phyloP scores from a whole-genome alignment of 2,113 vertebrate genomes.

The Silurus asotus region DNA sequence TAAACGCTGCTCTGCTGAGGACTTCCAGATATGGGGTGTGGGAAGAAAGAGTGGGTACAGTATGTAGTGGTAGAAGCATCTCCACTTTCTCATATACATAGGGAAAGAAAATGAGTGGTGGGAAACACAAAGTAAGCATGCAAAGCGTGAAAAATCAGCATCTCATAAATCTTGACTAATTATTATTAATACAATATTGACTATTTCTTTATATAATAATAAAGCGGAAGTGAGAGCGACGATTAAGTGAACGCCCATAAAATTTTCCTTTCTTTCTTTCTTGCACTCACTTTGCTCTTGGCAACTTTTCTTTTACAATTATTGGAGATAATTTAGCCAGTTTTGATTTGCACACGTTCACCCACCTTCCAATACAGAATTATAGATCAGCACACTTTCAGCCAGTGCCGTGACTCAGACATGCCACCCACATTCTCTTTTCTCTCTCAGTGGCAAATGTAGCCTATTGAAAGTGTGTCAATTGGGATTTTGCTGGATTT shows the following conservation, averaged over 20 bases:
- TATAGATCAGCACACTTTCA: background rate
- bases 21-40: conserved; percentile 34
- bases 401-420: background rate
- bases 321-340: background rate
- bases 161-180: no score
- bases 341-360: background rate
- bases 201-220: no score
- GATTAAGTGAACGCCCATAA: background rate
- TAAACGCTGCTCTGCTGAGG: conserved; percentile 29
- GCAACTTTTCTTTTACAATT: background rate
- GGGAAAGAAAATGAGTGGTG: background rate
- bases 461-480: background rate
- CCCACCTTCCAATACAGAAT: background rate
- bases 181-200: no score
- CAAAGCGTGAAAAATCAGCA: background rate
- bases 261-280: background rate
- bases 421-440: background rate
- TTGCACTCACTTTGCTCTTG: background rate
- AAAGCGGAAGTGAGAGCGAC: background rate
- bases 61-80: background rate
- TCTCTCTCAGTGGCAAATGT: background rate
- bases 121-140: background rate
- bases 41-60: conserved; percentile 14
- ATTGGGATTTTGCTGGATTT: background rate
- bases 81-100: background rate